Evolutionary conservation across 2,888 invertebrate genomes (phyloP).

Genomic region (Theristus sp.): DNA sequence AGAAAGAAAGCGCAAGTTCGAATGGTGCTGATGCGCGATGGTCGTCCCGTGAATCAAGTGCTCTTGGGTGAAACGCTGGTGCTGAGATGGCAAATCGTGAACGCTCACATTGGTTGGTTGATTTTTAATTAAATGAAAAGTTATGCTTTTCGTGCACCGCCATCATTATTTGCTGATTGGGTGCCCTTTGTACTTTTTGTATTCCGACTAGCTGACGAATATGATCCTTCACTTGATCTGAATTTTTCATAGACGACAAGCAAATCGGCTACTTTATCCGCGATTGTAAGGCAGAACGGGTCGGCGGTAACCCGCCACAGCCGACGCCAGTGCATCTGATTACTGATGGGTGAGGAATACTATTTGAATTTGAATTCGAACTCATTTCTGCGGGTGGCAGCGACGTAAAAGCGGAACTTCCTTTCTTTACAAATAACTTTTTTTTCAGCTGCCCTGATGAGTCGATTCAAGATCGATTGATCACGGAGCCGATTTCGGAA

Average conservation of each 20-base stretch:
- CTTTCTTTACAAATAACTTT: background rate
- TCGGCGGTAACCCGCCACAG: constrained; percentile 22
- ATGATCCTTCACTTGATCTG: background rate
- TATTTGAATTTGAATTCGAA: background rate
- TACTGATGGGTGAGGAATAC: constrained; percentile 16
- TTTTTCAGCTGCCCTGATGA: constrained; percentile 23
- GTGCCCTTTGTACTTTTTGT: too few relatives aligned
- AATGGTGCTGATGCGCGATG: constrained; percentile 3
- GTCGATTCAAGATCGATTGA: constrained; percentile 15
- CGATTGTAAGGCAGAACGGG: constrained; percentile 22
- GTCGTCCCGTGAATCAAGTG: constrained; percentile 4
- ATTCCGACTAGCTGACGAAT: too few relatives aligned
- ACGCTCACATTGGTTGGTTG: too few relatives aligned
- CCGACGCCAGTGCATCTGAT: constrained; percentile 20
- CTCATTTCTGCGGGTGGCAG: background rate
- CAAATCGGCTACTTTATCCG: constrained; percentile 21
- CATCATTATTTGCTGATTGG: too few relatives aligned
- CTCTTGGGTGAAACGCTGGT: constrained; percentile 7
- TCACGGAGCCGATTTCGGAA: constrained; percentile 16
- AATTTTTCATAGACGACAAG: background rate
- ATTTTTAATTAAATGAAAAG: too few relatives aligned
- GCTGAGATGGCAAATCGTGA: background rate
- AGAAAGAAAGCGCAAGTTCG: background rate
- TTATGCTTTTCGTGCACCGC: too few relatives aligned
- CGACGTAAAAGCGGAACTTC: too few relatives aligned